These are phyloP conservation scores for Acanthopleura granulata DNA, from an alignment of 2,888 invertebrate species.

Conservation along the genomic window DNA sequence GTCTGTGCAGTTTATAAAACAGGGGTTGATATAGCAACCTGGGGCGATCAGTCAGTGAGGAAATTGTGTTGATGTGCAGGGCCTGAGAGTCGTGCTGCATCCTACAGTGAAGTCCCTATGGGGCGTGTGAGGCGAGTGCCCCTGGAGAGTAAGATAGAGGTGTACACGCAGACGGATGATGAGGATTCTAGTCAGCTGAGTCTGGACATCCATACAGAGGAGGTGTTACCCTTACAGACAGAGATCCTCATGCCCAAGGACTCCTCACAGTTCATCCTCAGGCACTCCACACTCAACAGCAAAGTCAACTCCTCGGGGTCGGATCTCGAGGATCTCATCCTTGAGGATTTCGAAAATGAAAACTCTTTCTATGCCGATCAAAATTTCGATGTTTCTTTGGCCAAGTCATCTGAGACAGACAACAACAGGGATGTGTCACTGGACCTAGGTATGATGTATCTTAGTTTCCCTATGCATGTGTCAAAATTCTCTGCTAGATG, in stretches of 20 bases:
- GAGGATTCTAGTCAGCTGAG: conserved; percentile 13
- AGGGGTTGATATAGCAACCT: too few species aligned
- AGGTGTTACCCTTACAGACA: conserved; percentile 17
- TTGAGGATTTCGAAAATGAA: neutral
- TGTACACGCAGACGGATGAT: conserved; percentile 20
- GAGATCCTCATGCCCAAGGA: conserved; percentile 18
- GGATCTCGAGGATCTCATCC: neutral
- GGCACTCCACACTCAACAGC: neutral
- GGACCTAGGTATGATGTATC: neutral
- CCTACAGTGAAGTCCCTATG: neutral
- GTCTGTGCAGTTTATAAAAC: too few species aligned
- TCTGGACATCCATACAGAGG: conserved; percentile 21
- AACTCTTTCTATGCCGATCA: neutral
- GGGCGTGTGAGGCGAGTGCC: conserved; percentile 9
- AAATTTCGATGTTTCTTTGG: neutral
- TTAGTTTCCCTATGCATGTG: neutral
- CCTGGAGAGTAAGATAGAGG: conserved; percentile 17
- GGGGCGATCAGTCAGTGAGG: too few species aligned
- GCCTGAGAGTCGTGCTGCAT: neutral
- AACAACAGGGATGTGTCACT: too few species aligned
- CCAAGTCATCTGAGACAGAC: neutral
- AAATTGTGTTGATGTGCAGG: neutral
- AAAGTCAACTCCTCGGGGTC: neutral
- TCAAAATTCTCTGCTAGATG: neutral
- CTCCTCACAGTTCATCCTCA: conserved; percentile 3